Base-by-base conservation (phyloP, 2,888 invertebrate species). In the Sicus ferrugineus region DNA sequence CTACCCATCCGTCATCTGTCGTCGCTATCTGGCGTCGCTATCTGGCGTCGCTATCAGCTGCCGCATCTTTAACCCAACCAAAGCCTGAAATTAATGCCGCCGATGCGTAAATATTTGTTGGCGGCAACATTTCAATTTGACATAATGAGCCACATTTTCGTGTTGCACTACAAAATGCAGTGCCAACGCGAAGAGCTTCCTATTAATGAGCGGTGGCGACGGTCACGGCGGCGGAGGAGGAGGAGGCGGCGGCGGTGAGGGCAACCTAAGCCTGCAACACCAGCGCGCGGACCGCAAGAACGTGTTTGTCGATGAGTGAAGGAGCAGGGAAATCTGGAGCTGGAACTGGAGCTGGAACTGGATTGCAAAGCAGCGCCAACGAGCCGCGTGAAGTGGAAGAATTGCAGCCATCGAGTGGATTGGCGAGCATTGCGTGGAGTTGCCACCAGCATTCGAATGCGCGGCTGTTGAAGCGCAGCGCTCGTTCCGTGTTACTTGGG, bases 121-220 rank as follows among this genome's bases (percentile, higher is more conserved):
- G 73, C 77, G 67, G 76, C 80, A 81, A 83, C 83, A 83, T 83
- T 82, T 83, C 82, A 84, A 84, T 84, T 82, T 83, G 83, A 82
- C 82, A 83, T 84, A 84, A 83, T 83, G 82, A 83, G 84, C 79
- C 77, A 82, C 79, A 81, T 77, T 79, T 80, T 46, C 50, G 68
- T 69, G 64, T 59, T 67, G 67, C 68, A 72, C 63, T 68, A 71
- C 73, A 67, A 73, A 73, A 72, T 67, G 65, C 31, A 69, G 31
- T 73, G 71, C 72, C 68, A 72, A 68, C 34, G 61, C 68, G 67
- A 28, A 54, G 50, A 64, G 67, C 65, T 68, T 64, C 69, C 70
- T 69, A 72, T 72, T 72, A 70, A 72, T 72, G 69, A 72, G 61
- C 68, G 46, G 23, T 59, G 42, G 23, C 52, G 23, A 14, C 62